Conservation (phyloP, 2,113 vertebrate genomes). For the Gallinago jamesoni region DNA sequence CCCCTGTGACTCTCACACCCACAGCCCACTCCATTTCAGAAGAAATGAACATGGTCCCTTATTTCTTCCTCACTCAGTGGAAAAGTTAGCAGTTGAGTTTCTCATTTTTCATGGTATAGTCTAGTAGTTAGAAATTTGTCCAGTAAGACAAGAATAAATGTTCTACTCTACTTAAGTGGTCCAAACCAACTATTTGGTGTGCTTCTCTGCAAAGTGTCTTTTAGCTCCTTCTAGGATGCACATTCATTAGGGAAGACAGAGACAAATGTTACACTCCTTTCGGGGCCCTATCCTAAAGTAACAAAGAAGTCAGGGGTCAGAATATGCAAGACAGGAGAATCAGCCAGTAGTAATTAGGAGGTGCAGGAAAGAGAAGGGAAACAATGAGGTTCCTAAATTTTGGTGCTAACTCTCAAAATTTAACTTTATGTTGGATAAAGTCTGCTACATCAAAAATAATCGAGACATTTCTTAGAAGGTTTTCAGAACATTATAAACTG, state of each 20-base stretch:
- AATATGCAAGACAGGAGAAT: not conserved
- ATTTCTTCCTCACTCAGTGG: not conserved
- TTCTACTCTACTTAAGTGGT: not conserved
- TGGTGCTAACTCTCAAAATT: not conserved
- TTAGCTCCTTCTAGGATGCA: not conserved
- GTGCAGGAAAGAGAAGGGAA: not conserved
- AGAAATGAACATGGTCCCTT: not conserved
- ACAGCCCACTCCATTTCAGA: not conserved
- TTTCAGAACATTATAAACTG: not conserved
- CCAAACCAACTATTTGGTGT: fast-evolving
- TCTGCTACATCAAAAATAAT: not conserved
- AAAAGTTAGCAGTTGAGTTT: not conserved
- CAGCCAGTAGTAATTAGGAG: not conserved
- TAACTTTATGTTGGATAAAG: not conserved
- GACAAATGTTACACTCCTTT: not conserved
- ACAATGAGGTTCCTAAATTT: not conserved
- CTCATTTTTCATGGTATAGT: not conserved
- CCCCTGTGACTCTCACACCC: not conserved
- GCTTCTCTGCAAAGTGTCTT: not conserved
- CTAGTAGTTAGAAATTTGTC: not conserved
- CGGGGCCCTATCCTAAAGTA: not conserved
- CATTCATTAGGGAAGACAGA: not conserved
- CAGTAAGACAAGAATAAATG: not conserved
- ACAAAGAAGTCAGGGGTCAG: not conserved
- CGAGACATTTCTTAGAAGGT: not conserved